These are phyloP conservation scores for Macroramphosus scolopax DNA, from an alignment of 2,797 vertebrate genomes.

Conservation along the genomic window DNA sequence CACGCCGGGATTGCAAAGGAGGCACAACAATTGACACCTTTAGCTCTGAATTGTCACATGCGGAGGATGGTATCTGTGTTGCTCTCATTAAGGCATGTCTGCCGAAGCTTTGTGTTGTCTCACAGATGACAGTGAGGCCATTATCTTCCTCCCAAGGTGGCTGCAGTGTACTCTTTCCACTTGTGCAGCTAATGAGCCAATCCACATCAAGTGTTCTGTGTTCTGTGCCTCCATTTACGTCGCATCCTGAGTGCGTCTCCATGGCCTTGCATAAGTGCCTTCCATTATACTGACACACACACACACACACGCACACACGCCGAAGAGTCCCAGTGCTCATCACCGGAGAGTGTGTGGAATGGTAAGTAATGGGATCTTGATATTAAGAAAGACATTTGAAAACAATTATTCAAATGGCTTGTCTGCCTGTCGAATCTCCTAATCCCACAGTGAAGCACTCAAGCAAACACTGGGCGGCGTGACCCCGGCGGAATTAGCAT, in stretches of 20 bases:
- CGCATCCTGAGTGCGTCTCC: constrained; percentile 58
- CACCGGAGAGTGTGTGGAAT: constrained; percentile 41
- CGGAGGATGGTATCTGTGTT: neutral
- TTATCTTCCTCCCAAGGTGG: constrained; percentile 57
- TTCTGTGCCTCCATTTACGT: constrained; percentile 50
- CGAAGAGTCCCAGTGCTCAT: constrained; percentile 30
- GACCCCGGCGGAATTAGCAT: constrained; percentile 55
- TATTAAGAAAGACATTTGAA: constrained; percentile 73
- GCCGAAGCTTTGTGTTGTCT: constrained; percentile 13
- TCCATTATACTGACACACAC: constrained; percentile 43
- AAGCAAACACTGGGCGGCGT: constrained; percentile 51
- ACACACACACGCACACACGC: constrained; percentile 8
- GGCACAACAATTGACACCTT: no score
- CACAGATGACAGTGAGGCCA: constrained; percentile 32
- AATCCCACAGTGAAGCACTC: constrained; percentile 63
- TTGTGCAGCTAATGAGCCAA: constrained; percentile 64
- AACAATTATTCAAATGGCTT: constrained; percentile 74
- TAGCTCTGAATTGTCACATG: neutral
- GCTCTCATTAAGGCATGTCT: no score
- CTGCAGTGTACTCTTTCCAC: constrained; percentile 43
- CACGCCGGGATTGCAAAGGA: no score
- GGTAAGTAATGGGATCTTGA: constrained; percentile 69
- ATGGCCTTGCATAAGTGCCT: constrained; percentile 58
- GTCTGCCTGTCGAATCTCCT: constrained; percentile 59
- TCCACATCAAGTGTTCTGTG: constrained; percentile 56